Percentiles rank a stretch among this genome's conserved stretches.
Evolutionary conservation across 2,113 vertebrate species (phyloP).

Genomic region (Labeo catla): DNA sequence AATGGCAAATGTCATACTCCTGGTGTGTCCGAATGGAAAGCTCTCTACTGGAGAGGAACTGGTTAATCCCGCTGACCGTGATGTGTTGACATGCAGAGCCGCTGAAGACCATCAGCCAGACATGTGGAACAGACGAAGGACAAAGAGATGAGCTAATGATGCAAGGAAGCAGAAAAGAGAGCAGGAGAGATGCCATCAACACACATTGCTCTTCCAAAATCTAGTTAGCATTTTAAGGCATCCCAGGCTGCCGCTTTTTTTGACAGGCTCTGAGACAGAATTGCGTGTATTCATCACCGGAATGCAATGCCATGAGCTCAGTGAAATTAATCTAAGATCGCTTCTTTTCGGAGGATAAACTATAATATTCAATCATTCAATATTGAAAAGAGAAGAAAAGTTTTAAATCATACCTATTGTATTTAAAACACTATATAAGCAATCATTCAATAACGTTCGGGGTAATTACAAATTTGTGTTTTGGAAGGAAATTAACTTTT

Average conservation of each 20-base stretch:
- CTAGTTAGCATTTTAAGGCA: slow-evolving; percentile 9
- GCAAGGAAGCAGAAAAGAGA: slow-evolving; percentile 10
- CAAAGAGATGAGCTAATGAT: slow-evolving; percentile 22
- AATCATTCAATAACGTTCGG: neutral
- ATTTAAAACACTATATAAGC: neutral
- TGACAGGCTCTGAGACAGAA: neutral
- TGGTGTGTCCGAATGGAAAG: neutral
- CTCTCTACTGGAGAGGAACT: neutral
- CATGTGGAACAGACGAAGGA: slow-evolving; percentile 25
- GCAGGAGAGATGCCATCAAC: neutral
- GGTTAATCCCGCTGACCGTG: slow-evolving; percentile 12
- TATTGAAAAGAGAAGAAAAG: neutral
- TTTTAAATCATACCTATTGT: neutral
- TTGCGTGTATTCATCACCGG: neutral
- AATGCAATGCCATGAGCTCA: neutral
- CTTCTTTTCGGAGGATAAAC: neutral
- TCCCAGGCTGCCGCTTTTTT: neutral
- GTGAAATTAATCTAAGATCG: neutral
- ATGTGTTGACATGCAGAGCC: slow-evolving; percentile 17
- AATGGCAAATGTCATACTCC: slow-evolving; percentile 18
- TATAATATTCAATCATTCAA: neutral
- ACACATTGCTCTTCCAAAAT: neutral
- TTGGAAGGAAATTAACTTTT: neutral
- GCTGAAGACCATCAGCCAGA: slow-evolving; percentile 13
- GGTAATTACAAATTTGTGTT: neutral